phyloP scores from a whole-genome alignment of 37 sponge, comb jelly and placozoan genomes.

The Ianthella basta region DNA sequence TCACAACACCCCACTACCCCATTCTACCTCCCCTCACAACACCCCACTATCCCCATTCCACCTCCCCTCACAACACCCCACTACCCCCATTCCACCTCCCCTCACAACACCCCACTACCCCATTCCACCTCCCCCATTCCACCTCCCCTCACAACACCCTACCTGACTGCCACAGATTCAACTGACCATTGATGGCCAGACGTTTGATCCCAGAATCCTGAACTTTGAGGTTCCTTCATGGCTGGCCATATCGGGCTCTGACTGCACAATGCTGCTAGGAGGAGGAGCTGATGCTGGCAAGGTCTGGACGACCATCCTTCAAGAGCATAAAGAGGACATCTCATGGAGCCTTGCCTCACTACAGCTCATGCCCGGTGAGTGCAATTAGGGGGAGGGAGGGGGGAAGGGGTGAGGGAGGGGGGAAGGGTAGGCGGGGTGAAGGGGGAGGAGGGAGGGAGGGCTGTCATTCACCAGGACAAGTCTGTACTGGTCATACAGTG shows the following conservation, averaged over 20 bases:
- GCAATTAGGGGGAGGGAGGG: background rate
- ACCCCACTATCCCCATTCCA: background rate
- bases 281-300: background rate
- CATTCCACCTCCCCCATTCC: too few relatives aligned
- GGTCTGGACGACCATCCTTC: background rate
- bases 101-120: background rate
- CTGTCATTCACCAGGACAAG: too few relatives aligned
- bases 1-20: background rate
- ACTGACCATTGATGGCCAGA: conserved; percentile 30
- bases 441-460: conserved; percentile 18
- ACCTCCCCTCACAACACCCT: too few relatives aligned
- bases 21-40: background rate
- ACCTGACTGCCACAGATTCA: background rate
- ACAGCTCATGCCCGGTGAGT: background rate
- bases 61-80: background rate
- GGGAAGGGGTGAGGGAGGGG: background rate
- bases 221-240: conserved; percentile 1
- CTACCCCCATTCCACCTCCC: background rate
- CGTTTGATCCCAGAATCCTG: background rate
- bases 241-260: background rate
- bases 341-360: conserved; percentile 1
- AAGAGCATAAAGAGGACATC: background rate
- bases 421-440: background rate
- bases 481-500: too few relatives aligned
- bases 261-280: conserved; percentile 1